Conservation (phyloP, 2,888 invertebrate species). For the Agrotis segetum region DNA sequence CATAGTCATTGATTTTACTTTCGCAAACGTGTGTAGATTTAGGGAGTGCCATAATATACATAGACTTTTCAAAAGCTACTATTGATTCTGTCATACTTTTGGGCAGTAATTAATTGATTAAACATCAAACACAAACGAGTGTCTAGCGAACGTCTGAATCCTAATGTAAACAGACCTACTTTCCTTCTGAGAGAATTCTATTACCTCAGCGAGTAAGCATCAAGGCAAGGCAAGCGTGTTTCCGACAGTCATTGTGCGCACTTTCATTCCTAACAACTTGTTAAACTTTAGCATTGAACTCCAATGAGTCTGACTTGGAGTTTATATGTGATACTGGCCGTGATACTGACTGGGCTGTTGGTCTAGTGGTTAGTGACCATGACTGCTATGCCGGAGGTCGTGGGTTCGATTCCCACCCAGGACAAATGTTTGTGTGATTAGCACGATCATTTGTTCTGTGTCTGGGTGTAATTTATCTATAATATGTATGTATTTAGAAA, state of each 20-base stretch:
- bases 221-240: neutral
- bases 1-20: neutral
- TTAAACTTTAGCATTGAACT: neutral
- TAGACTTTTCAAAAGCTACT: conserved; percentile 7
- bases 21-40: neutral
- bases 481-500: no score
- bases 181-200: conserved; percentile 25
- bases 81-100: conserved; percentile 23
- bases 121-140: conserved; percentile 35
- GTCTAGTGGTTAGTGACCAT: no score
- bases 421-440: no score
- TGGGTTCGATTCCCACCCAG: no score
- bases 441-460: no score
- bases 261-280: conserved; percentile 15
- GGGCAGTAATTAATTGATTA: conserved; percentile 33
- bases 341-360: no score
- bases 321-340: no score
- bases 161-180: conserved; percentile 49
- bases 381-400: no score
- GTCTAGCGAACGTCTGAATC: conserved; percentile 56
- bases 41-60: conserved; percentile 14
- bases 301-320: no score
- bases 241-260: neutral
- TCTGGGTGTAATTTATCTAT: no score
- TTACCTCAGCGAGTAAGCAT: conserved; percentile 23